These are phyloP conservation scores for Mycteria americana DNA, from an alignment of 2,797 vertebrate species.

Conservation along the genomic window DNA sequence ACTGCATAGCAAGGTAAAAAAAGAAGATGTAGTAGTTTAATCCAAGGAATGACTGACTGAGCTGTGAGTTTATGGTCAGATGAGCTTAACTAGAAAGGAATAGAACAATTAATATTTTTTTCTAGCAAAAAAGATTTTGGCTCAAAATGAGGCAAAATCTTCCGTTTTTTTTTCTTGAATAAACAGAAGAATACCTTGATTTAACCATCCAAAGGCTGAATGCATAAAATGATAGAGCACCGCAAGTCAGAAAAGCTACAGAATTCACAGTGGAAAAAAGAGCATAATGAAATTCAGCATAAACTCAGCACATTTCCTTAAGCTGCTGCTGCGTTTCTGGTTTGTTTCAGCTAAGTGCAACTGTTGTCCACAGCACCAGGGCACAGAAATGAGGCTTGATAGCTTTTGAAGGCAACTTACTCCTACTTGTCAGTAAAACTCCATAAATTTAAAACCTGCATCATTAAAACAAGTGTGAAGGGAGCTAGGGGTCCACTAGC, in stretches of 20 bases:
- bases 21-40: background rate
- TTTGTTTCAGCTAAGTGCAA: constrained; percentile 22
- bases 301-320: constrained; percentile 23
- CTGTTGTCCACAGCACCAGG: constrained; percentile 16
- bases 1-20: background rate
- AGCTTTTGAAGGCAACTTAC: constrained; percentile 37
- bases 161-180: background rate
- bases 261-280: constrained; percentile 64
- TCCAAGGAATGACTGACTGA: background rate
- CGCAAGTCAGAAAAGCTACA: constrained; percentile 25
- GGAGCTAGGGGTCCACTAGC: background rate
- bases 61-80: background rate
- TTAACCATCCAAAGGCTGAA: constrained; percentile 49
- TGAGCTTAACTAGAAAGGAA: background rate
- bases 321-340: background rate
- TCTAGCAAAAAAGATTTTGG: constrained; percentile 1
- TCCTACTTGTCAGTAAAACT: background rate
- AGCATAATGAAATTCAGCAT: constrained; percentile 19
- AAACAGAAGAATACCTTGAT: constrained; percentile 52
- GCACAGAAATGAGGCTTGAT: background rate
- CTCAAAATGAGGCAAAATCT: constrained; percentile 41
- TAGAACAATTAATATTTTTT: background rate
- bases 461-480: background rate
- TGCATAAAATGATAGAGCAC: constrained; percentile 46
- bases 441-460: background rate